Evolutionary conservation across 1,140 invertebrate genomes (phyloP).

Genomic region (Muscidifurax raptorellus): DNA sequence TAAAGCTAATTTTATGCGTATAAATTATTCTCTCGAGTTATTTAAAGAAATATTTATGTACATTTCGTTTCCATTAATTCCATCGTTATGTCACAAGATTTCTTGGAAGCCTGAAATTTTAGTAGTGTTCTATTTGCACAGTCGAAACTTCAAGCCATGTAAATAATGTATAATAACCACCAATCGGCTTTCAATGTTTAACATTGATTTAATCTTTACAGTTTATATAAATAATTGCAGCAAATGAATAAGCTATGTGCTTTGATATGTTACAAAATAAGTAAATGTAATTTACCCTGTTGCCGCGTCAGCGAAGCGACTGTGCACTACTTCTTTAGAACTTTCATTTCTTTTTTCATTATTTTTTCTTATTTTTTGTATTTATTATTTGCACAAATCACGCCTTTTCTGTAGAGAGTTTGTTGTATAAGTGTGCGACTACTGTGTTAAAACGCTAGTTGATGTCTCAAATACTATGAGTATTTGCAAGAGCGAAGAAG

Average conservation of each 20-base stretch:
- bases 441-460: constrained; percentile 14
- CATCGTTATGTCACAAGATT: background rate
- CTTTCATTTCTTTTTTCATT: constrained; percentile 28
- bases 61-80: background rate
- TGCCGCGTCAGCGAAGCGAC: constrained; percentile 2
- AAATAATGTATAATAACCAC: background rate
- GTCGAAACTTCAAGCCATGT: background rate
- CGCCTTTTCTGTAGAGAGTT: constrained; percentile 36
- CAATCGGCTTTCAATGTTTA: background rate
- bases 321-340: constrained; percentile 39
- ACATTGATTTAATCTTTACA: background rate
- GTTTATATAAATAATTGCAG: background rate
- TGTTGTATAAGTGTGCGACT: constrained; percentile 32
- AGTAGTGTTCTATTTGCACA: background rate
- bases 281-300: background rate
- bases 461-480: constrained; percentile 1
- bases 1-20: background rate
- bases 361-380: background rate
- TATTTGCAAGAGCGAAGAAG: constrained; percentile 17
- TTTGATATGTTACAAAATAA: background rate
- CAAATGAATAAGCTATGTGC: background rate
- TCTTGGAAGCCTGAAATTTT: background rate
- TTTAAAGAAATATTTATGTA: too few relatives aligned
- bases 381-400: constrained; percentile 20
- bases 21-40: background rate